These are phyloP conservation scores for Myiozetetes cayanensis DNA, from an alignment of 2,113 vertebrate genomes.

Conservation along the genomic window DNA sequence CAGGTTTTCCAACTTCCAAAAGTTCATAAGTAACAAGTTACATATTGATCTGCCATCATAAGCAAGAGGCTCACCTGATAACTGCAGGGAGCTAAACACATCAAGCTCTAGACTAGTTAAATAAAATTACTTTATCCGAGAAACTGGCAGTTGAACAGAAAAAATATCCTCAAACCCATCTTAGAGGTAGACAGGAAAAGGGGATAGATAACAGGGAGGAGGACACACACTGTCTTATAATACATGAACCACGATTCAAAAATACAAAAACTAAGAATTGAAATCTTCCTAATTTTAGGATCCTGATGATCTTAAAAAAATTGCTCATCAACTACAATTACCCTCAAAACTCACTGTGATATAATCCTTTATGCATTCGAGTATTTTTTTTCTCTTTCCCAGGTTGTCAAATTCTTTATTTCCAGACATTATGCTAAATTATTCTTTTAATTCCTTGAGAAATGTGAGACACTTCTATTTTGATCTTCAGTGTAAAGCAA, in stretches of 20 bases:
- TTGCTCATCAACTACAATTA: neutral
- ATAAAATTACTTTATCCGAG: neutral
- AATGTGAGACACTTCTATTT: conserved; percentile 3
- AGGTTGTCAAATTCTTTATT: conserved; percentile 1
- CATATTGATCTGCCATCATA: neutral
- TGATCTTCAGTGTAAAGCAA: neutral
- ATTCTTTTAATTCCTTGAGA: conserved; percentile 18
- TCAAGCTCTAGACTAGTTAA: neutral
- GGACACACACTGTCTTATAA: neutral
- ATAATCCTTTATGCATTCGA: conserved; percentile 5
- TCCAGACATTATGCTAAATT: conserved; percentile 27
- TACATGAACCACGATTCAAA: neutral
- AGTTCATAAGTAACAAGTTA: neutral
- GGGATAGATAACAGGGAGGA: neutral
- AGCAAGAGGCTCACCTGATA: neutral
- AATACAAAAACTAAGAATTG: neutral
- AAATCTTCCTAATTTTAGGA: neutral
- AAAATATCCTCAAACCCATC: neutral
- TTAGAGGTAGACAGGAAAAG: neutral
- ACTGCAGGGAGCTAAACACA: neutral
- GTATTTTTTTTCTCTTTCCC: neutral
- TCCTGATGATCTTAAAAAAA: neutral
- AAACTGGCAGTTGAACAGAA: neutral
- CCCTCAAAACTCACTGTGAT: neutral
- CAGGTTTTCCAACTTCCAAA: neutral